Evolutionary conservation across 2,113 vertebrate species (phyloP), one percentile per base, ranked within the genome.

Genomic region (Myiagra hebetior): DNA sequence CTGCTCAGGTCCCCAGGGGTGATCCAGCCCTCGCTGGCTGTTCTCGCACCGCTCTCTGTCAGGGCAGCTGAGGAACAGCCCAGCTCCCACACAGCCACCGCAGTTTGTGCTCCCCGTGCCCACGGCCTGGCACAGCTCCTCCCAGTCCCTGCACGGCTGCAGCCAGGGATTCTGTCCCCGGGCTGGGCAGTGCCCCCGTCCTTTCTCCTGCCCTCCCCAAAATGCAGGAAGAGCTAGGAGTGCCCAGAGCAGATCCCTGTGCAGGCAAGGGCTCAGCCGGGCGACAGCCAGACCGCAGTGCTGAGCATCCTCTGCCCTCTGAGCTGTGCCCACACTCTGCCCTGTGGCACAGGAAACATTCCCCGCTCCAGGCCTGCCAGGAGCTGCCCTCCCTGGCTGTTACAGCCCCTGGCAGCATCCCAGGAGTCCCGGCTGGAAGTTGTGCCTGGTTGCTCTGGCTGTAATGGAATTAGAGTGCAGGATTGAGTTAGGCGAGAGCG

Each of bases 401-500:
- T 16, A 1, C 30, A 80, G 15, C 60, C 65, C 24, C 85, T n/a
- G 64, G 22, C 7, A 44, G 63, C 47, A 22, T 23, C 41, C 92
- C 74, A 63, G 37, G 60, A 64, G 65, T 11, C 31, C 42, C 49
- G 56, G 59, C 52, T 93, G 81, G 92, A 91, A 82, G 87, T 52
- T 77, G 89, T 63, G 72, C 69, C 78, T 9, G 72, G 85, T 84
- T 94, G 87, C 91, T 0, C 24, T 63, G 93, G 81, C 8, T 60
- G 73, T 75, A 89, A 95, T 84, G 3, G 10, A 64, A 88, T 97
- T 91, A 91, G 49, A 80, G 47, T 2, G 0, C 50, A 39, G 63
- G 85, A 93, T 75, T 85, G 78, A 89, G 92, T 95, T 92, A 91
- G 69, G 70, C 60, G 91, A 65, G 76, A n/a, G 69, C 3, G 2